Evolutionary conservation across 1,140 invertebrate genomes (phyloP).

Genomic region (Drosophila watanabei): DNA sequence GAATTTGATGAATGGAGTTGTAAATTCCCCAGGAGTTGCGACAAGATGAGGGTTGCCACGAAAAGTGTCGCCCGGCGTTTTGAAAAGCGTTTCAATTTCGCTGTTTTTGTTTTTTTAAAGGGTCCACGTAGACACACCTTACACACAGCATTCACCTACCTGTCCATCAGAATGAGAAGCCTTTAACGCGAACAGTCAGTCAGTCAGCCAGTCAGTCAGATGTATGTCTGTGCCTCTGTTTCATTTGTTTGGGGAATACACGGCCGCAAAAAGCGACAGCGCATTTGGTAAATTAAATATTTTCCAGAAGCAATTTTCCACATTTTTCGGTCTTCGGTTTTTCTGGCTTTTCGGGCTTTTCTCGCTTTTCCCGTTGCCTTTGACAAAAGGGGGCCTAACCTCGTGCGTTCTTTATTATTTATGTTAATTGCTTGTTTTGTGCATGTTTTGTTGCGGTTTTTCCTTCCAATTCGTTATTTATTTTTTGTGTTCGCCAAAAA

Average conservation of each 20-base stretch:
- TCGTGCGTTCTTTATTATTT: constrained; percentile 64
- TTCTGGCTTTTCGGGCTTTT: constrained; percentile 4
- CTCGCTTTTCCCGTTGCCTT: neutral
- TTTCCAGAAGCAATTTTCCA: constrained; percentile 52
- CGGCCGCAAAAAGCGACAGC: constrained; percentile 31
- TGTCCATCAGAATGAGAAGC: constrained; percentile 38
- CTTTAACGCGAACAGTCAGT: constrained; percentile 38
- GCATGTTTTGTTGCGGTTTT: constrained; percentile 58
- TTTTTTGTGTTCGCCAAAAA: constrained; percentile 17
- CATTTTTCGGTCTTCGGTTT: constrained; percentile 39
- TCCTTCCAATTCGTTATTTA: constrained; percentile 14
- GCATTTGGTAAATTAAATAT: constrained; percentile 66
- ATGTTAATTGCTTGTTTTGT: constrained; percentile 79
- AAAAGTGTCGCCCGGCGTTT: constrained; percentile 28
- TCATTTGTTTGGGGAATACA: constrained; percentile 47
- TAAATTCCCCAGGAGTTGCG: constrained; percentile 48
- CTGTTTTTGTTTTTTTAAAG: constrained; percentile 8
- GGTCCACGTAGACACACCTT: constrained; percentile 32
- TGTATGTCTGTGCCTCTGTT: constrained; percentile 32
- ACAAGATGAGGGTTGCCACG: constrained; percentile 14
- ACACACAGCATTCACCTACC: constrained; percentile 1
- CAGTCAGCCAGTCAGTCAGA: constrained; percentile 16
- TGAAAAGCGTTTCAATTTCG: constrained; percentile 31
- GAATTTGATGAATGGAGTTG: constrained; percentile 76
- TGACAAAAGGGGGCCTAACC: constrained; percentile 22